Percentiles rank a stretch among this genome's conserved stretches.
These are phyloP conservation scores for Scortum barcoo DNA, from an alignment of 2,113 vertebrate genomes.

Conservation along the genomic window DNA sequence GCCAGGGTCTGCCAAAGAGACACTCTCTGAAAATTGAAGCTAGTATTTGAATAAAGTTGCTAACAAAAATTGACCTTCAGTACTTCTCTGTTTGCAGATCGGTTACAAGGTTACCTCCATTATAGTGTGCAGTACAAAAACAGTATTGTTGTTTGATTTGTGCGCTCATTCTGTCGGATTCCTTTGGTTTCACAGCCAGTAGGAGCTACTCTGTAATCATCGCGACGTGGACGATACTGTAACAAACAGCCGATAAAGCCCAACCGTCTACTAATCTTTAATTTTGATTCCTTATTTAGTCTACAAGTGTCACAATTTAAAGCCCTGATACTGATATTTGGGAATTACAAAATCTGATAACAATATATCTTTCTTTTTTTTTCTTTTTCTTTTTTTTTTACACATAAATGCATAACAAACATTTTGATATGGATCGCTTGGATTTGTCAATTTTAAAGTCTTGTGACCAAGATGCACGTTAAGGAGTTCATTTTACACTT, in stretches of 20 bases:
- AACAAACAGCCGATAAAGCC: no score
- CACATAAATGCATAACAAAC: not conserved
- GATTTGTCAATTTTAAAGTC: not conserved
- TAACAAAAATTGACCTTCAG: slow-evolving; percentile 17
- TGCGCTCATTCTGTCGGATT: not conserved
- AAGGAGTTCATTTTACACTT: not conserved
- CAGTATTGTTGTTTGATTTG: not conserved
- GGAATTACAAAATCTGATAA: not conserved
- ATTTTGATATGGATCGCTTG: not conserved
- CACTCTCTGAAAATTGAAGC: slow-evolving; percentile 33
- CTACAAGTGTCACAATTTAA: not conserved
- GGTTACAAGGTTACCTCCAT: not conserved
- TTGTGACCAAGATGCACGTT: not conserved
- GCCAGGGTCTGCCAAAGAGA: slow-evolving; percentile 33
- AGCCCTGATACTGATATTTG: not conserved
- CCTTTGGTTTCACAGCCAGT: not conserved
- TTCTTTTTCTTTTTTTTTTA: no score
- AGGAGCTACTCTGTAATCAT: not conserved
- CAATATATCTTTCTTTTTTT: no score
- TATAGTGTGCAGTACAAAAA: not conserved
- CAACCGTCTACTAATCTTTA: not conserved
- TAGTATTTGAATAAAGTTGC: slow-evolving; percentile 1
- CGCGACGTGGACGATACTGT: not conserved
- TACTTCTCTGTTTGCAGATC: not conserved
- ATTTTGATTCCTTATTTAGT: slow-evolving; percentile 4